A percentile compares a stretch with the other conserved stretches of the same genome.
Conservation (phyloP, 2,113 vertebrate species). For the Camarhynchus parvulus region DNA sequence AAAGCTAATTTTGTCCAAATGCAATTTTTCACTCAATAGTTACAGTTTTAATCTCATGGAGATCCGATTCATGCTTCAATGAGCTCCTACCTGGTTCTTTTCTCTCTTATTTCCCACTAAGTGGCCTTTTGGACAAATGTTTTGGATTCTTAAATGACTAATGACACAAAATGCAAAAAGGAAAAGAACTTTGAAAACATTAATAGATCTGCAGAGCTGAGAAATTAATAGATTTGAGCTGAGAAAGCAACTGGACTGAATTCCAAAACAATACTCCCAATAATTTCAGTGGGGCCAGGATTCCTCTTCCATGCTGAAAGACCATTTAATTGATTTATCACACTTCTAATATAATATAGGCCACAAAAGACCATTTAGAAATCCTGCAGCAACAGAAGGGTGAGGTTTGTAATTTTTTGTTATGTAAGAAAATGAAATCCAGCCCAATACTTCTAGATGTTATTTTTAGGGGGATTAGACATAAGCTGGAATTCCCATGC, state of each 20-base stretch:
- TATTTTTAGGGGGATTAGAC: slow-evolving; percentile 12
- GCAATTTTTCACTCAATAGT: neutral
- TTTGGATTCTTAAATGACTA: neutral
- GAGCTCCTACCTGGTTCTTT: neutral
- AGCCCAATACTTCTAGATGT: neutral
- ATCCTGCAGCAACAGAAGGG: neutral
- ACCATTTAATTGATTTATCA: slow-evolving; percentile 24
- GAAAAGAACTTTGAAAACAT: neutral
- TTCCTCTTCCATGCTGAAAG: neutral
- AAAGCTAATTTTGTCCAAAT: neutral
- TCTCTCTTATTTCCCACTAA: neutral
- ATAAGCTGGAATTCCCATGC: neutral
- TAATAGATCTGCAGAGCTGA: neutral
- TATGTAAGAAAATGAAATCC: slow-evolving; percentile 17
- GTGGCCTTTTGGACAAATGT: neutral
- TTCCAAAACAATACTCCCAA: neutral
- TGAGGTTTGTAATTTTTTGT: neutral
- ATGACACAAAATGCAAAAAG: neutral
- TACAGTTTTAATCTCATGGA: neutral
- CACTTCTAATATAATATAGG: neutral
- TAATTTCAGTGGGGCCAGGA: neutral
- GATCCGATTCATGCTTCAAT: neutral
- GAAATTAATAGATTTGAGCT: neutral
- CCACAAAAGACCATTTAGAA: slow-evolving; percentile 15
- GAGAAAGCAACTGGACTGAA: neutral